Conservation (phyloP, 2,888 invertebrate genomes). For the Nymphalis urticae region DNA sequence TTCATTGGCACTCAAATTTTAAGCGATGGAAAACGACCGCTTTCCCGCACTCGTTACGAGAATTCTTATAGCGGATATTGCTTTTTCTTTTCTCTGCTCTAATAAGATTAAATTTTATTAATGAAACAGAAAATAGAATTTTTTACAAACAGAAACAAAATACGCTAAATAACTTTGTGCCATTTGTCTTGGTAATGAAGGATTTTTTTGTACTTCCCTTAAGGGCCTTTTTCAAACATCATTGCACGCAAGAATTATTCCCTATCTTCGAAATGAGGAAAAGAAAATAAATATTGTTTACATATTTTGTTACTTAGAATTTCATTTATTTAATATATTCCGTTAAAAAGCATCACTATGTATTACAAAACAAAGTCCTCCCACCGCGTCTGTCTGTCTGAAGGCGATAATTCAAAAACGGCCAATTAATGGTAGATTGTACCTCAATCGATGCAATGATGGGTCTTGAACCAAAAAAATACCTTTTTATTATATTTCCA, state of each 20-base stretch:
- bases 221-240: conserved; percentile 4
- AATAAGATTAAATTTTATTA: conserved; percentile 76
- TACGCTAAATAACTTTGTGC: conserved; percentile 66
- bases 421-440: too few species aligned
- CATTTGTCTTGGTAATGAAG: conserved; percentile 66
- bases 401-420: too few species aligned
- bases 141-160: conserved; percentile 60
- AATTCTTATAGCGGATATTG: conserved; percentile 62
- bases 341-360: too few species aligned
- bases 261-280: background rate
- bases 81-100: conserved; percentile 56
- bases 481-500: too few species aligned
- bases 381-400: too few species aligned
- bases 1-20: conserved; percentile 51
- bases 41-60: conserved; percentile 57
- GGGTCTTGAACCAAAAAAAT: too few species aligned
- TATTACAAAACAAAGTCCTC: too few species aligned
- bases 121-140: conserved; percentile 77
- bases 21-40: conserved; percentile 53
- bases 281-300: background rate
- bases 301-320: background rate
- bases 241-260: background rate
- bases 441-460: too few species aligned
- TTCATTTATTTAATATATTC: too few species aligned
- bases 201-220: conserved; percentile 44